A percentile compares a stretch with the other conserved stretches of the same genome.
Conservation (phyloP, 2,888 invertebrate genomes). For the Hololepta plana region DNA sequence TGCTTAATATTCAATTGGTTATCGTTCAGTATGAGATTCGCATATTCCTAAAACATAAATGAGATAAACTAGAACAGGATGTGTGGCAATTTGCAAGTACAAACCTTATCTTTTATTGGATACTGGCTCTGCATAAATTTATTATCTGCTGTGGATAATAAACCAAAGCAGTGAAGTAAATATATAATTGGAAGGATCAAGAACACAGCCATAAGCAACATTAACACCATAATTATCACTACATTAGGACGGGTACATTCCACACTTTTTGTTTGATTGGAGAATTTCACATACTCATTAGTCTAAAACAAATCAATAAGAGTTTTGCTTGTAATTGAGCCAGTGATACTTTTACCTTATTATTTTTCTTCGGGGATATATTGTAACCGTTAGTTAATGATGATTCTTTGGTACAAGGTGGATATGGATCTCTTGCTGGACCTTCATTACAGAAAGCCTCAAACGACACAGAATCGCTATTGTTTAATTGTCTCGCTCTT, state of each 20-base stretch:
- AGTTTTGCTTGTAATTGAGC: too few species aligned
- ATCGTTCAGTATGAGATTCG: conserved; percentile 1
- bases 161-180: conserved; percentile 25
- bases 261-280: conserved; percentile 12
- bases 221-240: conserved; percentile 20
- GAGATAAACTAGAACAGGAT: too few species aligned
- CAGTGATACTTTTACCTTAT: too few species aligned
- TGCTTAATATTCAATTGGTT: conserved; percentile 1
- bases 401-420: conserved; percentile 33
- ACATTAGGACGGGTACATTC: conserved; percentile 21
- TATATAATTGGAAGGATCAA: conserved; percentile 25
- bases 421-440: conserved; percentile 20
- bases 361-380: too few species aligned
- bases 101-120: too few species aligned
- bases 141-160: too few species aligned
- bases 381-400: conserved; percentile 31
- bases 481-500: conserved; percentile 16
- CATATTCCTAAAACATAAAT: conserved; percentile 5
- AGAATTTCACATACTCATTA: conserved; percentile 18
- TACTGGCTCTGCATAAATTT: too few species aligned
- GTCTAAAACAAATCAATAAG: conserved; percentile 12
- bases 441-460: conserved; percentile 41
- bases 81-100: too few species aligned
- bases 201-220: conserved; percentile 24
- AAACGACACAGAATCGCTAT: conserved; percentile 31